Evolutionary conservation across 2,888 invertebrate species (phyloP).

Genomic region (Synergus umbraculus): DNA sequence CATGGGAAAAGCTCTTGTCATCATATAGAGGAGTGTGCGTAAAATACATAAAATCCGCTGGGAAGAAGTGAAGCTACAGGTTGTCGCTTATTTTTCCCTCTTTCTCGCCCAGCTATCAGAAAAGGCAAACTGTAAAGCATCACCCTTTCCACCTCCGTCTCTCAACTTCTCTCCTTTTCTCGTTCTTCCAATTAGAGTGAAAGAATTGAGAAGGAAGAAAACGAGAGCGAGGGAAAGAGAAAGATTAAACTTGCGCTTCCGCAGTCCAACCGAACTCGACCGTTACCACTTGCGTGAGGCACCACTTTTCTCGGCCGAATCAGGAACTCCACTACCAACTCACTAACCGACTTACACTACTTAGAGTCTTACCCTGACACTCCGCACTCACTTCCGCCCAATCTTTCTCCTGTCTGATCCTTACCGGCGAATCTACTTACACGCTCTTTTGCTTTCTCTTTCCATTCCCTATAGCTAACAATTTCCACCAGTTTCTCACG

Average conservation of each 20-base stretch:
- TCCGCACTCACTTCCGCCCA: conserved; percentile 20
- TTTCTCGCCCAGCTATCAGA: background rate
- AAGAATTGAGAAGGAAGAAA: background rate
- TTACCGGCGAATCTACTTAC: background rate
- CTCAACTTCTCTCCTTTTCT: conserved; percentile 51
- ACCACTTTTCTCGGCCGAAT: conserved; percentile 20
- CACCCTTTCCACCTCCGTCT: conserved; percentile 34
- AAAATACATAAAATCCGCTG: background rate
- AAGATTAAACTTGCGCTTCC: conserved; percentile 43
- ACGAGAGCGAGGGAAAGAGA: conserved; percentile 42
- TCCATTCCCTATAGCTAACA: background rate
- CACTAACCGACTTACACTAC: conserved; percentile 38
- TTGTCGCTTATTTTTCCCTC: background rate
- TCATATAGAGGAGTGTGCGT: conserved; percentile 46
- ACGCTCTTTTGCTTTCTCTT: conserved; percentile 33
- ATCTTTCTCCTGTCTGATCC: background rate
- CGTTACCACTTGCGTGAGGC: conserved; percentile 47
- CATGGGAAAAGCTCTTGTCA: conserved; percentile 56
- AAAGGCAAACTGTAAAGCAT: conserved; percentile 11
- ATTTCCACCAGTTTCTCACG: conserved; percentile 22
- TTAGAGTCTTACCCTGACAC: conserved; percentile 15
- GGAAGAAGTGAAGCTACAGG: conserved; percentile 38
- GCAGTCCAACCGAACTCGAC: conserved; percentile 46
- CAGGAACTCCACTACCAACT: conserved; percentile 18
- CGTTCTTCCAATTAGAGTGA: conserved; percentile 37